Evolutionary conservation across 2,113 vertebrate genomes (phyloP), one percentile per base, ranked within the genome.

Genomic region (Anarhynchus alexandrinus): DNA sequence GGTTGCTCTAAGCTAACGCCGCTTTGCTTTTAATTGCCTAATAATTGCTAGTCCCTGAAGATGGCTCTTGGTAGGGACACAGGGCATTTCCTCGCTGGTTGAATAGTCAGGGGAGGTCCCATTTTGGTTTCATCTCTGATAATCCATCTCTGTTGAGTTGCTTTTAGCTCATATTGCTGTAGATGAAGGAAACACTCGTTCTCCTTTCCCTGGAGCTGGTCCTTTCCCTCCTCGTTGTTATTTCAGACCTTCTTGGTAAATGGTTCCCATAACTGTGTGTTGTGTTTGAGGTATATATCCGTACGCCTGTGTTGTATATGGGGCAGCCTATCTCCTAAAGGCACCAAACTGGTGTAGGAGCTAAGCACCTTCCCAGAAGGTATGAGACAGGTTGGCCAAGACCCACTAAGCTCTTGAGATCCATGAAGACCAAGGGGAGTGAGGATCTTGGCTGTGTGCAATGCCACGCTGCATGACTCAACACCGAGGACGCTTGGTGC

Each of bases 291-390:
- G 26, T 51, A 3, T 22, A 0, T 55, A 20, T 79, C 19, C 47
- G n/a, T 57, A 12, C 0, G 1, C 5, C 22, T 12, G 0, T 21
- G 10, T 7, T 10, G 19, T 18, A 2, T 19, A 10, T 16, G 57
- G 82, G 40, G 69, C 62, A 65, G 38, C 29, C 29, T 7, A 11
- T n/a, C 49, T 70, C 57, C 49, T 27, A 18, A 36, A 8, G 9
- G 55, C 19, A 38, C 32, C 49, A 16, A 10, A 10, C 17, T 52
- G 27, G 25, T 38, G 13, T 36, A 36, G 45, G 59, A 73, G 14
- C 34, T n/a, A 12, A 78, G 8, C 38, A 11, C 21, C 17, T 45
- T 51, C 74, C 51, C 17, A 5, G 40, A 13, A 7, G 9, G 22
- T 12, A 1, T 11, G 15, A 15, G 49, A 8, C 23, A 38, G 11